Evolutionary conservation across 2,797 vertebrate species (phyloP).

Genomic region (Anolis apletophallus): DNA sequence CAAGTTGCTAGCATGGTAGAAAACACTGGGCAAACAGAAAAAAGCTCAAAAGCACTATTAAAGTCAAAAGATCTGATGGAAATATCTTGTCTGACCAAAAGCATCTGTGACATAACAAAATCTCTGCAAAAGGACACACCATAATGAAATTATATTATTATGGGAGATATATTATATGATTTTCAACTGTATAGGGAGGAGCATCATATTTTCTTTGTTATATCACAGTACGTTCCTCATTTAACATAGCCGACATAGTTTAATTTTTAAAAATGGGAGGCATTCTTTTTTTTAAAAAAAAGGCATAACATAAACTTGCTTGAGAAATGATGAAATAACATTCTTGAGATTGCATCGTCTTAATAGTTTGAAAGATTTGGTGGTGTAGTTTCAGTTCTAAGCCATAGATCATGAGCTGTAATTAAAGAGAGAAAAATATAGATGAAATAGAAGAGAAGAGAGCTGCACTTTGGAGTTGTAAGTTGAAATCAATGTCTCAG

Average conservation of each 20-base stretch:
- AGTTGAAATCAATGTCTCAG: constrained; percentile 51
- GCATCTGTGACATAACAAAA: constrained; percentile 8
- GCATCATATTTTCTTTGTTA: constrained; percentile 8
- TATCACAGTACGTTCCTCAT: constrained; percentile 29
- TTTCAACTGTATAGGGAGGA: background rate
- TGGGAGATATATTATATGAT: background rate
- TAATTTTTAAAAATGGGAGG: background rate
- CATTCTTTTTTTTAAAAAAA: constrained; percentile 21
- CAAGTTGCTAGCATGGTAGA: background rate
- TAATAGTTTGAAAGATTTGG: constrained; percentile 48
- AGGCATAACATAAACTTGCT: constrained; percentile 14
- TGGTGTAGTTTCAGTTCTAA: constrained; percentile 37
- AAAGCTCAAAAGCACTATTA: background rate
- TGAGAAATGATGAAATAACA: constrained; percentile 46
- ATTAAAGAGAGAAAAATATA: constrained; percentile 54
- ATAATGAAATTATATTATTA: constrained; percentile 40
- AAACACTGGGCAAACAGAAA: background rate
- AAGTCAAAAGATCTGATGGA: background rate
- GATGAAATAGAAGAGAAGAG: constrained; percentile 41
- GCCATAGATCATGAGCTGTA: constrained; percentile 45
- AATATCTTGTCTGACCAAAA: constrained; percentile 8
- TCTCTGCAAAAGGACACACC: background rate
- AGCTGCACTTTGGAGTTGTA: constrained; percentile 49
- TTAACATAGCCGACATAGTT: constrained; percentile 36
- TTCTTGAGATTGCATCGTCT: constrained; percentile 15